Base-by-base conservation (phyloP, 2,113 vertebrate genomes). In the Patagioenas fasciata region DNA sequence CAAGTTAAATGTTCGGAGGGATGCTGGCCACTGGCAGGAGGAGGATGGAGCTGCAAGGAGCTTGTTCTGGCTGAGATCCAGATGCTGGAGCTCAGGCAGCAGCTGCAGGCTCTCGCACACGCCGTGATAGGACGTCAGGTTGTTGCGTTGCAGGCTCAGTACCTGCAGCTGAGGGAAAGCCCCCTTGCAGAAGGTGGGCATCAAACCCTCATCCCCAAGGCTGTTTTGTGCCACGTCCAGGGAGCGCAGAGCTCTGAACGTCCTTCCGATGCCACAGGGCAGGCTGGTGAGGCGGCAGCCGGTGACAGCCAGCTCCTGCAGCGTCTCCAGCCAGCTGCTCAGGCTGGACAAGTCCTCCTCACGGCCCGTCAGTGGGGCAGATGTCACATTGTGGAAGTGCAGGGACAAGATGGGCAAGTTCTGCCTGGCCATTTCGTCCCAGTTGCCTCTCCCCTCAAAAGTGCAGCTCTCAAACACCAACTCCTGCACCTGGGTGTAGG, bases 61-160 rank as follows among this genome's bases (percentile, higher is more conserved):
- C 36, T 73, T 54, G 67, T 98, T 98, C 79, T 95, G 97, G 91
- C 98, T 98, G 80, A 98, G 96, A 48, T 98, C 97, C 5, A 98
- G 91, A 5, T 36, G 58, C 73, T 4, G 38, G 34, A 98, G 94
- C 80, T 17, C 23, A 0, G 0, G 56, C 53, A 97, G 93, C 44
- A 42, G 78, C 72, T 2, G 31, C 65, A 98, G 2, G 0, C 69
- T 80, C 24, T 79, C 1, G 10, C 98, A 98, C 73, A 94, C 73
- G 0, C 61, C 48, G 15, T 84, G 58, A 74, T 89, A 97, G 79
- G 91, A 98, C 2, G 32, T 96, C 58, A 69, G 97, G 62, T 42
- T 21, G 82, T 98, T 98, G 85, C 18, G 82, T 1, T 6, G 92
- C 34, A 98, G 95, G 5, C 48, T 95, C 50, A 98, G 93, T 4